Evolutionary conservation across 2,888 invertebrate species (phyloP), one percentile per base, ranked within the genome.

Genomic region (Temnothorax rugatulus): DNA sequence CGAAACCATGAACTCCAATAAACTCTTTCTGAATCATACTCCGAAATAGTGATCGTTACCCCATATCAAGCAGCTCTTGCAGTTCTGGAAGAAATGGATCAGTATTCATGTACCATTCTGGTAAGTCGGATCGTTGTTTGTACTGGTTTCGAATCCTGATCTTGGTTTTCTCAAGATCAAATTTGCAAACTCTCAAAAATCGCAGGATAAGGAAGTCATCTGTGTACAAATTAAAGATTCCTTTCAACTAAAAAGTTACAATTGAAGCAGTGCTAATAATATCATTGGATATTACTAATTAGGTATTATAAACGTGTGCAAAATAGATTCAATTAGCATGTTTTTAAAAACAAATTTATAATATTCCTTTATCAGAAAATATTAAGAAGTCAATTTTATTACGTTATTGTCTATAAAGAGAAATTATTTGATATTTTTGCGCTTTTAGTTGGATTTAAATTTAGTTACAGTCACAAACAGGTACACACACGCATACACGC

Each of bases 141-240:
- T 96, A 96, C 92, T 96, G 97, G 94, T 96, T 96, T 85, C 92
- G 94, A 7, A 97, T 91, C 92, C 96, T 97, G 71, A 90, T 93
- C 91, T 96, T 96, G 1, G 96, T 95, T 87, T 95, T 95, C 4
- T 96, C 96, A 5, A 96, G 83, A 90, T 96, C 95, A 91, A 96
- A 97, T 93, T 97, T 97, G 90, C 96, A 96, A 44, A 96, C 96
- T 68, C 96, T 95, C 71, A 97, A 91, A 92, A 97, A 97, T 29
- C 96, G 95, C 29, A 96, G 87, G 75, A 97, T 95, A 66, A 95
- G 95, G 85, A 95, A 94, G 50, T 95, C 95, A 86, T 96, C 96
- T 90, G 93, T 50, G 75, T 66, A 66, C 64, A 69, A 13, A 34
- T 41, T 41, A 57, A 57, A 11, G 8, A 2, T 21, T 52, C 0